Conservation (phyloP, 2,888 invertebrate species). For the Pteria penguin region DNA sequence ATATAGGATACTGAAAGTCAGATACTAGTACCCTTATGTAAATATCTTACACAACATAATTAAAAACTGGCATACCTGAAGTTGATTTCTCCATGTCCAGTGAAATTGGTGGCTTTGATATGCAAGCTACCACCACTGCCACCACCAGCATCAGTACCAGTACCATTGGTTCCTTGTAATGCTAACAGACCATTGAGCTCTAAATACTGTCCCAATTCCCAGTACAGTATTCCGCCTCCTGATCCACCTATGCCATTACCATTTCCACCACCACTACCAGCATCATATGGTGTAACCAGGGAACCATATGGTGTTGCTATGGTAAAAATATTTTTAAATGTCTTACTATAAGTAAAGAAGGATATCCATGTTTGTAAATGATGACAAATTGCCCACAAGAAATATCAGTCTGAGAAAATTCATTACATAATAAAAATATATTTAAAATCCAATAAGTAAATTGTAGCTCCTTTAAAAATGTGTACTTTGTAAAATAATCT, state of each 20-base stretch:
- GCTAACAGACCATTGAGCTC: constrained; percentile 66
- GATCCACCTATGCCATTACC: constrained; percentile 61
- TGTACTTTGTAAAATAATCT: no score
- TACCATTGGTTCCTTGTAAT: constrained; percentile 57
- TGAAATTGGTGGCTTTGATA: constrained; percentile 65
- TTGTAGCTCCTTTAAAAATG: no score
- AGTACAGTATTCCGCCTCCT: constrained; percentile 66
- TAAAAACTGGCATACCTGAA: constrained; percentile 40
- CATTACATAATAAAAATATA: no score
- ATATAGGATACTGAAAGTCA: no score
- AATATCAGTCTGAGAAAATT: no score
- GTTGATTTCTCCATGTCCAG: constrained; percentile 69
- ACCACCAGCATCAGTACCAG: constrained; percentile 61
- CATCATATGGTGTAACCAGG: constrained; percentile 52
- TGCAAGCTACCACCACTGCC: constrained; percentile 68
- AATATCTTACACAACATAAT: no score
- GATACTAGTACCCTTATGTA: no score
- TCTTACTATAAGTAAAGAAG: no score
- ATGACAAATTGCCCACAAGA: no score
- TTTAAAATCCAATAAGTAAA: no score
- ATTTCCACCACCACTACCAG: constrained; percentile 71
- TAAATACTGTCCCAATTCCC: constrained; percentile 64
- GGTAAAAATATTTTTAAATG: no score
- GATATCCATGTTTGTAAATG: no score
- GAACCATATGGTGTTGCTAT: constrained; percentile 60